phyloP scores from a whole-genome alignment of 2,888 invertebrate species.

The Hypomecis atomaria region DNA sequence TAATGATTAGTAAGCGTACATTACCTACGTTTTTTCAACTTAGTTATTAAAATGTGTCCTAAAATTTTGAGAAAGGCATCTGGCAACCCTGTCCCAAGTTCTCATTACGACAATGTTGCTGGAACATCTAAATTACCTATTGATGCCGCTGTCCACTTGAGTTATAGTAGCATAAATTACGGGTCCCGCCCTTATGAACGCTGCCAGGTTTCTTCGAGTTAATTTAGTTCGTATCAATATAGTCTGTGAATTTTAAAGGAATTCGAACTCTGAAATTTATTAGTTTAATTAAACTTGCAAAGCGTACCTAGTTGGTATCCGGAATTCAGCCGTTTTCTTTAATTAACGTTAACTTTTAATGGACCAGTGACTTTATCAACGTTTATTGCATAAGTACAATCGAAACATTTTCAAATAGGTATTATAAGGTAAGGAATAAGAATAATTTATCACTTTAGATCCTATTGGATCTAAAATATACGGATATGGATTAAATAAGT shows the following conservation, averaged over 20 bases:
- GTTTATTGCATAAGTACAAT: too few species aligned
- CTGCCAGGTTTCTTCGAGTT: constrained; percentile 35
- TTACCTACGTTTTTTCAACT: too few species aligned
- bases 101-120: constrained; percentile 82
- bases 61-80: background rate
- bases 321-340: too few species aligned
- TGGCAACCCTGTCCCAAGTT: constrained; percentile 47
- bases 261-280: constrained; percentile 7
- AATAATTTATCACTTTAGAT: too few species aligned
- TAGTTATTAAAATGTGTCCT: background rate
- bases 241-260: constrained; percentile 31
- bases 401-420: too few species aligned
- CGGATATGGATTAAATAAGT: too few species aligned
- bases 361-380: too few species aligned
- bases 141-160: constrained; percentile 74
- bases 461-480: too few species aligned
- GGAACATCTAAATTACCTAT: constrained; percentile 82
- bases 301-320: too few species aligned
- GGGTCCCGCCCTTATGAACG: constrained; percentile 64
- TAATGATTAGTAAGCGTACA: background rate
- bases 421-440: too few species aligned
- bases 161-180: constrained; percentile 82
- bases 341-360: too few species aligned
- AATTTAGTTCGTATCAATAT: constrained; percentile 35
- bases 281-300: background rate